Evolutionary conservation across 2,888 invertebrate genomes (phyloP), one percentile per base, ranked within the genome.

Genomic region (Agrochola circellaris): DNA sequence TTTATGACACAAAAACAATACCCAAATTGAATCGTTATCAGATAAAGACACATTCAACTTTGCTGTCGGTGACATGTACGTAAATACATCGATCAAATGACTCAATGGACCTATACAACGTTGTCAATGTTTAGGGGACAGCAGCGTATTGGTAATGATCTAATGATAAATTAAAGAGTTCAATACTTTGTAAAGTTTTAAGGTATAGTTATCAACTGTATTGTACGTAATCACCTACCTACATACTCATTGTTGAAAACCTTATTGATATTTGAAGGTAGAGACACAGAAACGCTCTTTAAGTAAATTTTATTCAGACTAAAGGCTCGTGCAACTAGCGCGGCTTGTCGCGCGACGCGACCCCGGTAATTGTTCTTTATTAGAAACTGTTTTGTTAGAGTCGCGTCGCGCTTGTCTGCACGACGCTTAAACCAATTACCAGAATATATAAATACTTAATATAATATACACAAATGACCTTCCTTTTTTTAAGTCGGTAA

Each of bases 1-100:
- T 77, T 71, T 72, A 61, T 71, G 45, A 62, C 45, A 75, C 75
- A 64, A 70, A 77, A 79, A 71, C 64, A 73, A 81, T 75, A 77
- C 66, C 69, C 61, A 73, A 88, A 75, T 77, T 75, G 66, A 75
- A 38, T 78, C 48, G 38, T 75, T 87, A 86, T 75, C 79, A 76
- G 86, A 81, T 89, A 75, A 81, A 76, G 34, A 70, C 64, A 83
- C 81, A 69, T 81, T 80, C 73, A 77, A 81, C 78, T 88, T 62
- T 64, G 51, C 48, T 69, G 83, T 72, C 73, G 75, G 67, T 73
- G 42, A 77, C 76, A 76, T 71, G 70, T 72, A 73, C 66, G 51
- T 69, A 70, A 66, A 81, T 79, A 82, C 48, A 75, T 73, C 65
- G 51, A 87, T 82, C 60, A 82, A 77, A 81, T 85, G 83, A 88